Percentiles rank a stretch among this genome's conserved stretches.
phyloP scores from a whole-genome alignment of 2,888 invertebrate genomes.

The Auanema sp. region DNA sequence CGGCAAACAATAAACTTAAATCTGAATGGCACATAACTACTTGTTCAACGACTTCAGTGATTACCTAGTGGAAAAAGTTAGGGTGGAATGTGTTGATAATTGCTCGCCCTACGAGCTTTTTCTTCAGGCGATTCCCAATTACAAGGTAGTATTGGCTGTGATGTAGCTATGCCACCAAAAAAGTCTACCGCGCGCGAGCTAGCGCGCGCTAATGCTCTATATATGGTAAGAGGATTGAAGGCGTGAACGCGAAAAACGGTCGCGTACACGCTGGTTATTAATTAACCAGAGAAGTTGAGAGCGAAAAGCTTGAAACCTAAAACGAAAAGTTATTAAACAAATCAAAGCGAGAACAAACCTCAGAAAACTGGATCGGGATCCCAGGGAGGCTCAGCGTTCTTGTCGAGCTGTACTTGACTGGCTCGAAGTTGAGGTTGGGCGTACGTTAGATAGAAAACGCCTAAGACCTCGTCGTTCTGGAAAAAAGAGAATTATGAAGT shows the following conservation, averaged over 20 bases:
- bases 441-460: constrained; percentile 13
- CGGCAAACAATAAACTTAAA: constrained; percentile 5
- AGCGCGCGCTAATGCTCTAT: constrained; percentile 12
- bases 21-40: background rate
- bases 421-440: constrained; percentile 40
- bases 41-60: background rate
- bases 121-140: constrained; percentile 39
- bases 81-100: constrained; percentile 38
- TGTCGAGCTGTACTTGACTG: constrained; percentile 44
- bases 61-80: constrained; percentile 20
- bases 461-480: constrained; percentile 14
- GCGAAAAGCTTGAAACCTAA: background rate
- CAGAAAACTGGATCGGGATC: constrained; percentile 47
- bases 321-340: background rate
- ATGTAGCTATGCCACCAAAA: constrained; percentile 3
- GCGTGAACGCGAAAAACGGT: constrained; percentile 12
- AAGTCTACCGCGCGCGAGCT: constrained; percentile 13
- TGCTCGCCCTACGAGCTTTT: constrained; percentile 30
- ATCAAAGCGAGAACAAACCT: background rate
- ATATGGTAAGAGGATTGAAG: constrained; percentile 11
- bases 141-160: constrained; percentile 17
- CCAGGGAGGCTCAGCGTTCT: constrained; percentile 55
- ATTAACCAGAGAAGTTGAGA: background rate
- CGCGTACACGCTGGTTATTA: constrained; percentile 19
- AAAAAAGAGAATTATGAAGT: background rate